Evolutionary conservation across 30 jellyfish, hydroid and myxozoan species (phyloP), one percentile per base, ranked within the genome.

Genomic region (Nemopilema nomurai): DNA sequence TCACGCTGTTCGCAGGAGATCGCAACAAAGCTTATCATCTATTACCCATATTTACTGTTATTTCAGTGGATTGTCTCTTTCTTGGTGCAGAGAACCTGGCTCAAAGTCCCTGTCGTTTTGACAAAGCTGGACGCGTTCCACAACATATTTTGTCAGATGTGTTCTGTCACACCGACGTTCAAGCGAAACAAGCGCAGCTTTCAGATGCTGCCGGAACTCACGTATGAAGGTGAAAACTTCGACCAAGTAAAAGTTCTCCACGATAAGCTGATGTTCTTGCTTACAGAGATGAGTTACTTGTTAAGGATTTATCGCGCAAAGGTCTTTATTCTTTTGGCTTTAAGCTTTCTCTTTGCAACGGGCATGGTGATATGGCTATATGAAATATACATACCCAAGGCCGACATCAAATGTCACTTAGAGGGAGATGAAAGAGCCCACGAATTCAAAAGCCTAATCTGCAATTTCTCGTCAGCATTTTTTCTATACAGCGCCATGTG

Each of bases 1-100:
- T 79, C 96, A 19, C 74, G 96, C 20, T 88, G 96, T 76, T 80
- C 96, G 24, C 96, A 88, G 71, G 96, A 88, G 82, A 64, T 88
- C 52, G 91, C 81, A 88, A 69, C 96, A 17, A 79, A 87, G 31
- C 67, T 80, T 17, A 33, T 88, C 6, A 78, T 88, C 53, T 88
- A 88, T 74, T 89, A 89, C 72, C 97, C 97, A 51, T 89, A 89
- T 69, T 24, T 89, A 52, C 76, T 76, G 19, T 77, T 89, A 41
- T 57, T 69, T 13, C 92, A 80, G 29, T 89, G 97, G 97, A 65
- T 76, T 20, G 28, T 89, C 20, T 24, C 89, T n/a, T 89, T 89
- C 65, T 30, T 89, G 69, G 74, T 83, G 23, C 97, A 89, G 49
- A 65, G 84, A 29, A 51, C 92, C 18, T 89, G 97, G 97, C 75